Evolutionary conservation across 2,797 vertebrate species (phyloP).

Genomic region (Anguilla pacifica): DNA sequence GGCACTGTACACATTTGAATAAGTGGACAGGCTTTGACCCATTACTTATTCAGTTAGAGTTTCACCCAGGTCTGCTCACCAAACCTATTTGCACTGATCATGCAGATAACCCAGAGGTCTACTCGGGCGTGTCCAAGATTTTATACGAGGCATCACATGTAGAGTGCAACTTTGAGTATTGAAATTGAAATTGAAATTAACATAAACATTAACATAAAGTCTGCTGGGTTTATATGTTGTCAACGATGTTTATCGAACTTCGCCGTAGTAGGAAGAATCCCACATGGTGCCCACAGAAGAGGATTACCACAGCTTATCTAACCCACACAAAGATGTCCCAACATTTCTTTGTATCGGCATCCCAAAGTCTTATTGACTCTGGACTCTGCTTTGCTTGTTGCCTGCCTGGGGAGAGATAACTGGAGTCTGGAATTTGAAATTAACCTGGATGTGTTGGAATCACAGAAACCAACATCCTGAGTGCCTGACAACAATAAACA

Average conservation of each 20-base stretch:
- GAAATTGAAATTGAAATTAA: too few species aligned
- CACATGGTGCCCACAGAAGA: not conserved
- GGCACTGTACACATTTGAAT: not conserved
- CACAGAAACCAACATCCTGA: not conserved
- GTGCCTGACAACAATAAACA: not conserved
- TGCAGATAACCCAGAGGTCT: not conserved
- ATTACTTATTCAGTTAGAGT: too few species aligned
- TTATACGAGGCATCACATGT: not conserved
- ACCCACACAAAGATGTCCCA: not conserved
- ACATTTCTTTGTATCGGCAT: constrained; percentile 35
- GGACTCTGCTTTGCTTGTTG: constrained; percentile 2
- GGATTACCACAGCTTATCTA: constrained; percentile 12
- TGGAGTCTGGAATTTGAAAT: not conserved
- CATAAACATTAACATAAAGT: constrained; percentile 17
- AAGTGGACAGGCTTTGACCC: not conserved
- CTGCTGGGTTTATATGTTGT: not conserved
- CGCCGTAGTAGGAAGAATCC: not conserved
- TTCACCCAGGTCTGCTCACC: not conserved
- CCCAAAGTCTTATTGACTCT: constrained; percentile 35
- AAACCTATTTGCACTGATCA: not conserved
- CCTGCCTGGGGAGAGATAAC: constrained; percentile 9
- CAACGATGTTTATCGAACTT: not conserved
- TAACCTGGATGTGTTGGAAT: not conserved
- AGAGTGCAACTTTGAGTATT: not conserved
- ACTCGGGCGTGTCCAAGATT: not conserved